Evolutionary conservation across 2,797 vertebrate species (phyloP), one percentile per base, ranked within the genome.

Genomic region (Gambusia yucatana): DNA sequence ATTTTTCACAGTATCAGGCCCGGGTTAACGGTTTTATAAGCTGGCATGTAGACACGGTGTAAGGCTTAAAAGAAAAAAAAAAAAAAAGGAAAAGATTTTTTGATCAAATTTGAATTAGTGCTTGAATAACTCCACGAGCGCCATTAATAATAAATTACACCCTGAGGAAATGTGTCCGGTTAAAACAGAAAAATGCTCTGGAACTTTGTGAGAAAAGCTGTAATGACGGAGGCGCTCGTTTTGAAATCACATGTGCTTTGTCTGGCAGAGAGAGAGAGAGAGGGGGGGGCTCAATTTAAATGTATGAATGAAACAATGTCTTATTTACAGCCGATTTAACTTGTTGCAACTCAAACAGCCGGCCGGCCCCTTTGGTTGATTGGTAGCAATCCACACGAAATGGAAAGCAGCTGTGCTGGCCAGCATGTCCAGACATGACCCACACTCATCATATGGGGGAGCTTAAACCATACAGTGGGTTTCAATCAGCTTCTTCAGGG

Each of bases 181-280:
- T 11, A 16, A 36, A 33, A 73, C 28, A 2, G 61, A 76, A 61
- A 44, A 48, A 55, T 0, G 44, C 2, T 14, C 52, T 17, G 4
- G 59, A 46, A 75, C 80, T 14, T 84, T 82, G 33, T 55, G 50
- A 11, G 6, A 4, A 11, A 3, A 22, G 75, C 83, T 28, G 75
- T 72, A 47, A 73, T 86, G 89, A 81, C 52, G 77, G 84, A 41
- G 39, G 85, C 89, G 90, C 88, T 89, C 77, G 87, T 86, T 91
- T 91, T 83, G 72, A 78, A 75, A 78, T 77, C 84, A 84, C 86
- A 85, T 87, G 86, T n/a, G 84, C 87, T 92, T 91, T 92, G 88
- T 92, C 82, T 85, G 76, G 11, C 59, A 28, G 14, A n/a, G 17
- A 46, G 44, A 13, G 4, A 3, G 1, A 13, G 44, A 1, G 44